These are phyloP conservation scores for Acropora tenuis DNA, from an alignment of 64 coral and sea anemone genomes.

Conservation along the genomic window DNA sequence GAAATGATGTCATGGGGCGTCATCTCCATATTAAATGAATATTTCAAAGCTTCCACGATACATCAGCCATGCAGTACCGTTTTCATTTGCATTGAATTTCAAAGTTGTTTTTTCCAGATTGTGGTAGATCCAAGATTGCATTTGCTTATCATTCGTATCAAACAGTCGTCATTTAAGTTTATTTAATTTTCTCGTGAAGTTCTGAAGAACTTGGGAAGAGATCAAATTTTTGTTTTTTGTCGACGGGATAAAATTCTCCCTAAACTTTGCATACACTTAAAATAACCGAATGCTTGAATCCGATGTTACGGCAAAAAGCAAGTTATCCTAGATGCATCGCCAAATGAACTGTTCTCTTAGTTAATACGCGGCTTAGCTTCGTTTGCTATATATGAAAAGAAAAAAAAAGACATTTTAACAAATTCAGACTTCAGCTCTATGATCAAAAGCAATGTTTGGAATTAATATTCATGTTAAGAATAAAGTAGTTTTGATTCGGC, in stretches of 20 bases:
- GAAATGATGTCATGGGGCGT: conserved; percentile 1
- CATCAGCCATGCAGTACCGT: background rate
- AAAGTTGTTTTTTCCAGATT: background rate
- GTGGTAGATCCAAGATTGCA: background rate
- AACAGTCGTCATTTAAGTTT: background rate
- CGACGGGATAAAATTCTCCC: background rate
- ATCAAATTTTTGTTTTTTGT: background rate
- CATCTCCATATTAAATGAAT: conserved; percentile 35
- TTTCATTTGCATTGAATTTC: background rate
- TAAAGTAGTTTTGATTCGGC: background rate
- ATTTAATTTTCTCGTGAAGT: background rate
- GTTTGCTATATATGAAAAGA: background rate
- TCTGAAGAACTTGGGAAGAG: background rate
- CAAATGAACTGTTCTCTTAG: background rate
- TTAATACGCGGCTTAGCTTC: background rate
- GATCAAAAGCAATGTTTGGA: background rate
- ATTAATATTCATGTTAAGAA: background rate
- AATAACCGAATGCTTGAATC: background rate
- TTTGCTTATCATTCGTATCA: background rate
- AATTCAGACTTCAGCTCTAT: background rate
- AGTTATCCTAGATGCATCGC: background rate
- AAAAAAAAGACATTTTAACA: background rate
- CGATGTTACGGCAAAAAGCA: background rate
- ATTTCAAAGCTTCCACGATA: conserved; percentile 5
- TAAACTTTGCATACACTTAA: background rate